Conservation (phyloP, 2,888 invertebrate genomes). For the Frankliniella fusca region DNA sequence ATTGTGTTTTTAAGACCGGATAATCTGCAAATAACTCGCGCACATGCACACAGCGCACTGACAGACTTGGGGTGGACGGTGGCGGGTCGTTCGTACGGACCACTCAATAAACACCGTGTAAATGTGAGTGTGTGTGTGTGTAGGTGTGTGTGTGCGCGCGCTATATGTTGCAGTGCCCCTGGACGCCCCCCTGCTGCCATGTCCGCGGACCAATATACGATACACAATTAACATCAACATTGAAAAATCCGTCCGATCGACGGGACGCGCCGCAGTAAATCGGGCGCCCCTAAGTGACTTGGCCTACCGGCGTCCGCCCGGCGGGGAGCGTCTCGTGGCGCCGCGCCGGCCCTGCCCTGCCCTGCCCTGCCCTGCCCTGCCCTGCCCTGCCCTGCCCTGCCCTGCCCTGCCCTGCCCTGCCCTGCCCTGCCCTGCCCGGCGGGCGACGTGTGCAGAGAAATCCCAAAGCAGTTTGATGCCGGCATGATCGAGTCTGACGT, state of each 20-base stretch:
- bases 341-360: not conserved
- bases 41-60: too few relatives aligned
- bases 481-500: too few relatives aligned
- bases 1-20: too few relatives aligned
- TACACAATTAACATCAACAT: conserved; percentile 24
- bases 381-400: too few relatives aligned
- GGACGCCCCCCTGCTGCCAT: not conserved
- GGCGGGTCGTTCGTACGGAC: not conserved
- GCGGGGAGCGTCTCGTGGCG: not conserved
- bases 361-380: too few relatives aligned
- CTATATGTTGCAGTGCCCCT: too few relatives aligned
- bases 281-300: not conserved
- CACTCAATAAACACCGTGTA: not conserved
- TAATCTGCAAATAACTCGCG: too few relatives aligned
- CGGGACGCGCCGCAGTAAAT: not conserved
- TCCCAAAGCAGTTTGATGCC: too few relatives aligned
- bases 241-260: conserved; percentile 21
- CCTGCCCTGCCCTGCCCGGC: too few relatives aligned
- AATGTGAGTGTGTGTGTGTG: not conserved
- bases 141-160: not conserved
- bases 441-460: too few relatives aligned
- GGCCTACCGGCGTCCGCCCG: conserved; percentile 2
- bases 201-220: conserved; percentile 16
- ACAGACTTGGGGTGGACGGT: not conserved
- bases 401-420: too few relatives aligned